Evolutionary conservation across 2,797 vertebrate species (phyloP), one percentile per base, ranked within the genome.

Genomic region (Chrysocyon brachyurus): DNA sequence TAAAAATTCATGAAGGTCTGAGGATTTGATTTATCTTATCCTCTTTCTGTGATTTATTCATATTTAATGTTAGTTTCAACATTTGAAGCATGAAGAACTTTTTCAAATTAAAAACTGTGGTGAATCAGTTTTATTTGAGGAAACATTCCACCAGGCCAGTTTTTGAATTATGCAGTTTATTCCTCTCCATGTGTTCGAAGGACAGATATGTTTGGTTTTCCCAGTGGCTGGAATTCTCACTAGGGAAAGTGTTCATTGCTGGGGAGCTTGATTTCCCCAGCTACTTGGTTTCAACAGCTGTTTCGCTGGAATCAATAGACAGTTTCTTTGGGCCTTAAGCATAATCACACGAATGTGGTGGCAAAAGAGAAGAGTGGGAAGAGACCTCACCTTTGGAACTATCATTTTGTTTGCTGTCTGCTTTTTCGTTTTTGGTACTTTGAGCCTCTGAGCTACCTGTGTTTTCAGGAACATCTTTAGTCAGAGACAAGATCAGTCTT

Each of bases 1-100:
- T 54, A 97, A 97, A 97, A 97, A 97, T 98, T 97, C 93, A 97
- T 91, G 94, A 97, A 94, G 85, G 59, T 40, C 93, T 94, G 77
- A 88, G 93, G 78, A 97, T 97, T 96, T 96, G 96, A 97, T 96
- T 97, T 98, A 96, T 96, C 95, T 94, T 97, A 96, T 70, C 93
- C 68, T 87, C 49, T 95, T 97, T 96, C 93, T 93, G 54, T 96
- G 95, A 97, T 98, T 94, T 97, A 98, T 98, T 97, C 95, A 90
- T 96, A 97, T 97, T 97, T 98, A 97, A 97, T 97, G 87, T 93
- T 96, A 81, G 73, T 93, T 97, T 97, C 92, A 89, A 61, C 79
- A 75, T 92, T 89, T 89, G 78, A 97, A 92, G 82, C 93, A 87
- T 72, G 88, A 96, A 86, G 90, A 97, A 83, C 61, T 96, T 96